Evolutionary conservation across 2,113 vertebrate genomes (phyloP).

Genomic region (Trichomycterus rosablanca): DNA sequence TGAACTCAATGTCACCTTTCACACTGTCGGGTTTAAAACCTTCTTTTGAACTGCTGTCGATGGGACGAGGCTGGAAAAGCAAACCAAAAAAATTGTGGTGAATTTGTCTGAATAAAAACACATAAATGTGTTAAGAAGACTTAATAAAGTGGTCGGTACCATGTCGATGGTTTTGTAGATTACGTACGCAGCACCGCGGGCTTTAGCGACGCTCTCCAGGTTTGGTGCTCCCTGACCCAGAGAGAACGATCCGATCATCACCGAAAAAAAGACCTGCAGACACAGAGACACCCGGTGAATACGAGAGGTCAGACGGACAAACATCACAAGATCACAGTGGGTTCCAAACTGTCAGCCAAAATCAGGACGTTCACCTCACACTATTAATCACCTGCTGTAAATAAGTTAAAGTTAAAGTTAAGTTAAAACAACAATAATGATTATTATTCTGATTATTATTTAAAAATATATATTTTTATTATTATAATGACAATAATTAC

Average conservation of each 20-base stretch:
- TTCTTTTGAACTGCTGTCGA: constrained; percentile 73
- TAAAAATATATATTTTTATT: too few species aligned
- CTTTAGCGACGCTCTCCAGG: constrained; percentile 72
- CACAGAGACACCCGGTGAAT: neutral
- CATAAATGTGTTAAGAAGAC: neutral
- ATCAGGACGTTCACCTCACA: too few species aligned
- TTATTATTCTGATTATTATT: too few species aligned
- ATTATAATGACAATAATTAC: too few species aligned
- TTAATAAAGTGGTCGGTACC: constrained; percentile 60
- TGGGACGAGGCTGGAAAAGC: constrained; percentile 57
- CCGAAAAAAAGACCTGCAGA: constrained; percentile 72
- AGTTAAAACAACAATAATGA: too few species aligned
- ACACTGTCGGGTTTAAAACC: constrained; percentile 75
- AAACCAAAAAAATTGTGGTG: neutral
- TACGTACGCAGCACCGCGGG: constrained; percentile 74
- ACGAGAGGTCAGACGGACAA: too few species aligned
- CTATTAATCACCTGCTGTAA: too few species aligned
- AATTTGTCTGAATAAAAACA: neutral
- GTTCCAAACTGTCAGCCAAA: too few species aligned
- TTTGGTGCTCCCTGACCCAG: constrained; percentile 71
- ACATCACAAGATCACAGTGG: too few species aligned
- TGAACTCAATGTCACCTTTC: constrained; percentile 76
- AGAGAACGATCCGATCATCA: constrained; percentile 67
- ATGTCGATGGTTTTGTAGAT: constrained; percentile 74
- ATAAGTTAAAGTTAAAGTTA: too few species aligned